Base-by-base conservation (phyloP, 2,113 vertebrate species). In the Tenebrosternarchus preto region DNA sequence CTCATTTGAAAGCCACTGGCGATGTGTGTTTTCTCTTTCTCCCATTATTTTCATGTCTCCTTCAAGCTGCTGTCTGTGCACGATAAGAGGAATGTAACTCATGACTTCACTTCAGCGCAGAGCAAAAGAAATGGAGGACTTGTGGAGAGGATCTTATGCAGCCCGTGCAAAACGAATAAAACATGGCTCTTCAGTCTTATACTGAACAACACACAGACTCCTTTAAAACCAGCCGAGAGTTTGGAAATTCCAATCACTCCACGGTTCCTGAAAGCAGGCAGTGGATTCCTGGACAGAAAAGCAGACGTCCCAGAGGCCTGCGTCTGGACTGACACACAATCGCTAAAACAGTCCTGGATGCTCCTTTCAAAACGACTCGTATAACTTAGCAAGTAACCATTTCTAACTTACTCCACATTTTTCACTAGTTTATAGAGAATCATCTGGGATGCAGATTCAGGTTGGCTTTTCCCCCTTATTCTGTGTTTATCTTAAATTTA, bases 1-100 rank as follows among this genome's bases (percentile, higher is more conserved):
- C 22, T 25, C 24, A 53, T 63, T 19, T 59, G 9, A 15, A n/a
- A n/a, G 36, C 36, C 64, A n/a, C 31, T 67, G 29, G 17, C 29
- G 11, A 33, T 19, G 61, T 67, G 29, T 31, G 64, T 19, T 67
- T 67, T 67, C 64, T 67, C 31, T 39, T 67, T 36, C 64, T 67
- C 64, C 19, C 33, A 33, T 39, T 36, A 67, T 67, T 31, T 16
- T 36, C 29, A 36, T 67, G 64, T 8, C 9, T 39, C 29, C 64
- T 22, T 68, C 64, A 11, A 39, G 31, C 64, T 39, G 64, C 64
- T 39, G 31, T 39, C 64, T n/a, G 64, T 11, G 8, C 64, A n/a
- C 22, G 64, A 68, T 68, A 68, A 39, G 64, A 39, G 19, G 33
- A 36, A 19, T 39, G 20, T 7, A 68, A 68, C 39, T 68, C n/a